Percentiles rank a stretch among this genome's conserved stretches.
These are phyloP conservation scores for Parambassis ranga DNA, from an alignment of 2,797 vertebrate genomes.

Conservation along the genomic window DNA sequence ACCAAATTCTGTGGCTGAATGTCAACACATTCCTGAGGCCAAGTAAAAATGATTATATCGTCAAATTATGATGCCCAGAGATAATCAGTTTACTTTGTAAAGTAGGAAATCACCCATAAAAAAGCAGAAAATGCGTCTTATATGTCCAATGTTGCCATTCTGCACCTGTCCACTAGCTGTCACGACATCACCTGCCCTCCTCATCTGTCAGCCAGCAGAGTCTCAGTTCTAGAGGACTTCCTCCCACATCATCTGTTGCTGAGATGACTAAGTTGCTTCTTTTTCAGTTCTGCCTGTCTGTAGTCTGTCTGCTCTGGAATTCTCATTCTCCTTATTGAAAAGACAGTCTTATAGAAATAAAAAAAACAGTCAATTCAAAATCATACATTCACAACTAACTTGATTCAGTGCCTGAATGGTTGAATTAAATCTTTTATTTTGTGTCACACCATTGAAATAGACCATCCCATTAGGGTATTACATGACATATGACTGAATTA, in stretches of 20 bases:
- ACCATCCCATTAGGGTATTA: slow-evolving; percentile 8
- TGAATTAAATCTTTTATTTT: slow-evolving; percentile 17
- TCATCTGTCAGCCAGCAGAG: neutral
- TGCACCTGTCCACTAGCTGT: neutral
- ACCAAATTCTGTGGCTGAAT: neutral
- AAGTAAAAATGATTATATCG: too few relatives aligned
- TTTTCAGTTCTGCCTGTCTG: slow-evolving; percentile 8
- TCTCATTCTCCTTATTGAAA: neutral
- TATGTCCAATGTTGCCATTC: neutral
- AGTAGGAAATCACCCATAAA: too few relatives aligned
- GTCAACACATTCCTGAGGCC: too few relatives aligned
- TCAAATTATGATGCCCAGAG: too few relatives aligned
- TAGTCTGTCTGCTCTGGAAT: neutral
- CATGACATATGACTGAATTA: neutral
- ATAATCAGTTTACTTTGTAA: neutral
- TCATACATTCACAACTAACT: neutral
- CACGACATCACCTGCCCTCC: neutral
- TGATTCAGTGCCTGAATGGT: neutral
- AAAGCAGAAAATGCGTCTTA: too few relatives aligned
- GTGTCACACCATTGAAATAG: slow-evolving; percentile 7
- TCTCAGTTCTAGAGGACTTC: neutral
- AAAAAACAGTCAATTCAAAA: neutral
- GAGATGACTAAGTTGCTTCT: neutral
- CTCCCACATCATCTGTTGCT: neutral
- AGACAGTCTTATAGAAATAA: neutral